Conservation (phyloP, 2,888 invertebrate species). For the Hypomecis atomaria region DNA sequence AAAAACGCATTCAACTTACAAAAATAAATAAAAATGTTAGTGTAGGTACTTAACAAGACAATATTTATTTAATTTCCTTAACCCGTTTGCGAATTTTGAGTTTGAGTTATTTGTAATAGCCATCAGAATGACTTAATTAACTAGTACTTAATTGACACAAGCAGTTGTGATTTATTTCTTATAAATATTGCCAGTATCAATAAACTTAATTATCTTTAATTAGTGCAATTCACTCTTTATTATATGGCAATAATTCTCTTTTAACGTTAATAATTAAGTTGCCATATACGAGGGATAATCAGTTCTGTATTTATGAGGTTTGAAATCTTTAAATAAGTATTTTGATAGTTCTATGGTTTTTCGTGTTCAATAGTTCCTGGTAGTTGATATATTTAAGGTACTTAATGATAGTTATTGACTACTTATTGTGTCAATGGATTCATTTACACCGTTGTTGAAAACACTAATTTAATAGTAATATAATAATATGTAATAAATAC, state of each 20-base stretch:
- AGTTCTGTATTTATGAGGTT: slow-evolving; percentile 44
- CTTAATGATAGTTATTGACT: slow-evolving; percentile 45
- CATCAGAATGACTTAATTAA: slow-evolving; percentile 17
- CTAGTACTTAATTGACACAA: slow-evolving; percentile 22
- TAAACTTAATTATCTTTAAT: slow-evolving; percentile 29
- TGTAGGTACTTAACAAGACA: neutral
- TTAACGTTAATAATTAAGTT: slow-evolving; percentile 29
- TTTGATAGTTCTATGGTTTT: slow-evolving; percentile 37
- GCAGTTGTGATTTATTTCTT: slow-evolving; percentile 21
- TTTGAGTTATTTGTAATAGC: neutral
- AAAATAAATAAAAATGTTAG: too few species aligned
- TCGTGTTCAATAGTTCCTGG: slow-evolving; percentile 57
- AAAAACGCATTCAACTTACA: too few species aligned
- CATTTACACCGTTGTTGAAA: too few species aligned
- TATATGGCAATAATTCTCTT: slow-evolving; percentile 28
- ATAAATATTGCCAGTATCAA: slow-evolving; percentile 24
- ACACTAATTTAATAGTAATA: too few species aligned
- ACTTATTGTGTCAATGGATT: slow-evolving; percentile 42
- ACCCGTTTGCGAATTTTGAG: neutral
- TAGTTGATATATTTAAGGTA: slow-evolving; percentile 42
- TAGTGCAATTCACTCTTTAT: slow-evolving; percentile 29
- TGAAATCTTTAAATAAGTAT: neutral
- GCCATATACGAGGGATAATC: slow-evolving; percentile 26
- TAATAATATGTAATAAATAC: too few species aligned
- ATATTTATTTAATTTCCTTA: neutral